Percentiles rank a stretch among this genome's conserved stretches.
These are phyloP conservation scores for Drosophila ustulata DNA, from an alignment of 2,888 invertebrate genomes.

Conservation along the genomic window DNA sequence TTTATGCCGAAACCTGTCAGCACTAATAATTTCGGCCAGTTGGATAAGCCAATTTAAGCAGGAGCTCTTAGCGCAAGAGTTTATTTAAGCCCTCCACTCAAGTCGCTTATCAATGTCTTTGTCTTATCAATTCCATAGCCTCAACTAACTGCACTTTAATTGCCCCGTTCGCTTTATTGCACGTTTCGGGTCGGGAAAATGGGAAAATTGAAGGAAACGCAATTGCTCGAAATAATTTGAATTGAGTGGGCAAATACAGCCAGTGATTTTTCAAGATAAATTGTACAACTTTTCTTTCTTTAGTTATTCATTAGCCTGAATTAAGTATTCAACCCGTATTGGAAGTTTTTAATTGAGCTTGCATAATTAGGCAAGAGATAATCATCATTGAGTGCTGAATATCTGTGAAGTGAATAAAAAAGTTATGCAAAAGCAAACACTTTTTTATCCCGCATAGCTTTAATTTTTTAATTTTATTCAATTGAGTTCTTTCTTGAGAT, in stretches of 20 bases:
- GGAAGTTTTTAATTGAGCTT: constrained; percentile 71
- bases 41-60: constrained; percentile 45
- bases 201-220: constrained; percentile 48
- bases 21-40: constrained; percentile 19
- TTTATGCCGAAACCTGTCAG: constrained; percentile 38
- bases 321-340: constrained; percentile 50
- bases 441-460: background rate
- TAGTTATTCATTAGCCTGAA: constrained; percentile 32
- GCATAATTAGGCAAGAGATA: constrained; percentile 73
- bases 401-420: background rate
- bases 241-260: constrained; percentile 73
- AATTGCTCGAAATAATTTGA: constrained; percentile 79
- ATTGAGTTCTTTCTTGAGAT: background rate
- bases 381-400: constrained; percentile 51
- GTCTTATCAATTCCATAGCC: constrained; percentile 26
- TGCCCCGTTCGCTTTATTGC: constrained; percentile 60
- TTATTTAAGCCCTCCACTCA: constrained; percentile 4
- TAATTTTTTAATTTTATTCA: background rate
- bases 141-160: constrained; percentile 59
- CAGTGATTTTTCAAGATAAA: constrained; percentile 59
- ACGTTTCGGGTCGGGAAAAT: constrained; percentile 11
- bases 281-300: constrained; percentile 45
- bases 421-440: background rate
- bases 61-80: constrained; percentile 26
- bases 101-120: constrained; percentile 10